Percentiles rank a stretch among this genome's conserved stretches.
Evolutionary conservation across 2,888 invertebrate genomes (phyloP).

Genomic region (Leucozona laternaria): DNA sequence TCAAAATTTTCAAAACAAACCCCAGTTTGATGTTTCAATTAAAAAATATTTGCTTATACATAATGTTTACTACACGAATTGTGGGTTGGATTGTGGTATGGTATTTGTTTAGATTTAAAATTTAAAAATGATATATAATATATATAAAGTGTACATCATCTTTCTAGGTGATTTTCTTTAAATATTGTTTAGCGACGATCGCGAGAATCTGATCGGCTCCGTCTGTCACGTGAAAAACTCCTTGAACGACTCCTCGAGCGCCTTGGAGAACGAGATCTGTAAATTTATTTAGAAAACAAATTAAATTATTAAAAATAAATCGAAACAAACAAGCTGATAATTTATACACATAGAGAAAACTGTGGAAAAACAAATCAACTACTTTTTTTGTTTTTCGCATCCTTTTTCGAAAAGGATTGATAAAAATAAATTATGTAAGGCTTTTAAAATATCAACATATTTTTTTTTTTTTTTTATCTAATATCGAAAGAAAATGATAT

Average conservation of each 20-base stretch:
- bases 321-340: slow-evolving; percentile 21
- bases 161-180: slow-evolving; percentile 1
- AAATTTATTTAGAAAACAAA: slow-evolving; percentile 75
- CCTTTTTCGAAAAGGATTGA: slow-evolving; percentile 33
- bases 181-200: slow-evolving; percentile 84
- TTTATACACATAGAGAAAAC: slow-evolving; percentile 29
- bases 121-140: slow-evolving; percentile 61
- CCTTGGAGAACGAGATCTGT: slow-evolving; percentile 83
- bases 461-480: slow-evolving; percentile 69
- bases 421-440: slow-evolving; percentile 20
- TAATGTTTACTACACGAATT: slow-evolving; percentile 33
- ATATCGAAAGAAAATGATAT: slow-evolving; percentile 71
- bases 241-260: slow-evolving; percentile 84
- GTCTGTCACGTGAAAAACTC: slow-evolving; percentile 85
- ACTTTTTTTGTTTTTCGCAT: slow-evolving; percentile 30
- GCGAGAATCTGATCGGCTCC: slow-evolving; percentile 86
- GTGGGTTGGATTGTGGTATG: slow-evolving; percentile 41
- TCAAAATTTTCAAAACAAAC: background rate
- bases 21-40: background rate
- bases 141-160: slow-evolving; percentile 31
- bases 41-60: slow-evolving; percentile 23
- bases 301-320: slow-evolving; percentile 7
- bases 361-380: slow-evolving; percentile 65
- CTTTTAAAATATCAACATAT: slow-evolving; percentile 36
- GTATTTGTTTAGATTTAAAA: slow-evolving; percentile 57